phyloP scores from a whole-genome alignment of 1,140 invertebrate species.

The Drosophila mayri region DNA sequence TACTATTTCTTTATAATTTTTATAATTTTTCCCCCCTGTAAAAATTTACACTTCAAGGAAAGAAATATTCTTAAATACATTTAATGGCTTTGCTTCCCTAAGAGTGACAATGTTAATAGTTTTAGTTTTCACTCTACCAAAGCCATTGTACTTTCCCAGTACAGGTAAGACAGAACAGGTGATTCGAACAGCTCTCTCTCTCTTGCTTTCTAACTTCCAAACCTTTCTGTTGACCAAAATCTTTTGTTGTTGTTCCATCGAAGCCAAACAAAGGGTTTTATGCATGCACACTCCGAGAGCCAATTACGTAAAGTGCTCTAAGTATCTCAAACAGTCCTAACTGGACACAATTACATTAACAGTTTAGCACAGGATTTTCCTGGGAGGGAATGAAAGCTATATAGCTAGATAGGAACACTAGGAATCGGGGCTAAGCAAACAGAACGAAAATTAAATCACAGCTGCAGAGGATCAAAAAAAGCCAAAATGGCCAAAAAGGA shows the following conservation, averaged over 20 bases:
- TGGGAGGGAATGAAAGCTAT: neutral
- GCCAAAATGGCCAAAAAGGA: slow-evolving; percentile 20
- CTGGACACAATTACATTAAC: slow-evolving; percentile 80
- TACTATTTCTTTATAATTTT: too few relatives aligned
- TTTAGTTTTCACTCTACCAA: slow-evolving; percentile 1
- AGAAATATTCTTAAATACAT: neutral
- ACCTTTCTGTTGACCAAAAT: slow-evolving; percentile 7
- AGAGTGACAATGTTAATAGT: neutral
- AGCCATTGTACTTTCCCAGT: slow-evolving; percentile 1
- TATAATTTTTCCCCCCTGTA: too few relatives aligned
- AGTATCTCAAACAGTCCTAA: slow-evolving; percentile 62
- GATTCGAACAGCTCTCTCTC: slow-evolving; percentile 5
- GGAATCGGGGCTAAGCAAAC: slow-evolving; percentile 53
- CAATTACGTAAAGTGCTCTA: slow-evolving; percentile 77
- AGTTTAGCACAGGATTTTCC: slow-evolving; percentile 43
- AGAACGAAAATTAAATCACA: slow-evolving; percentile 66
- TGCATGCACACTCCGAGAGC: slow-evolving; percentile 65
- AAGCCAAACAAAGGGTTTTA: slow-evolving; percentile 63
- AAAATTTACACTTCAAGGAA: neutral
- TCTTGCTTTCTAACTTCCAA: neutral
- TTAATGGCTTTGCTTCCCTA: neutral
- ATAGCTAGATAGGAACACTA: neutral
- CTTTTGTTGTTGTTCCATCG: slow-evolving; percentile 32
- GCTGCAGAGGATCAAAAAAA: slow-evolving; percentile 55
- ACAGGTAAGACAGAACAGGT: neutral